These are phyloP conservation scores for Polymixis flavicincta DNA, from an alignment of 2,888 invertebrate genomes.

Conservation along the genomic window DNA sequence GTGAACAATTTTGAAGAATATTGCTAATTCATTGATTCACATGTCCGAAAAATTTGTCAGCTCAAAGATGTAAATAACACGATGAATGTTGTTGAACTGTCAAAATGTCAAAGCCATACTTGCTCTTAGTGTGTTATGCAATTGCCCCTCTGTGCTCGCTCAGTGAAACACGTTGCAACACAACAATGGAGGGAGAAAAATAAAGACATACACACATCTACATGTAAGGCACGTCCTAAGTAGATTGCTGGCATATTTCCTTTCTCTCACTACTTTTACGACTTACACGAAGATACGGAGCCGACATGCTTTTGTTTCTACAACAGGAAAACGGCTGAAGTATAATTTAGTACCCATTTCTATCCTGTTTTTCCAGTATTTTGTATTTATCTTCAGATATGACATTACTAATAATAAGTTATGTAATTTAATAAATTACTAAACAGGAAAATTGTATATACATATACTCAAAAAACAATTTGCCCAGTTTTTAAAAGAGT, in stretches of 20 bases:
- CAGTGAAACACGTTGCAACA: conserved; percentile 3
- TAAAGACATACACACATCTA: not conserved
- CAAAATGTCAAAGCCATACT: no score
- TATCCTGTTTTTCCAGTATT: not conserved
- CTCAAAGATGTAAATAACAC: no score
- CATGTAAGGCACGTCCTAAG: conserved; percentile 34
- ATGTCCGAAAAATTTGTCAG: no score
- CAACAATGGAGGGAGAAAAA: not conserved
- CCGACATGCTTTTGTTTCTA: conserved; percentile 32
- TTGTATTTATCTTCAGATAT: conserved; percentile 14
- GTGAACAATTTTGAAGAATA: no score
- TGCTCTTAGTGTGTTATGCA: no score
- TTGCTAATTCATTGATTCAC: no score
- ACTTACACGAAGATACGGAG: conserved; percentile 53
- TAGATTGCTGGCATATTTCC: conserved; percentile 36
- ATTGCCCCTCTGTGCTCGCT: no score
- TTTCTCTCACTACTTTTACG: conserved; percentile 55
- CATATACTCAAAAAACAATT: not conserved
- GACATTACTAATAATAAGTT: conserved; percentile 8
- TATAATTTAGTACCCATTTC: not conserved
- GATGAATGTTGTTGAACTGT: no score
- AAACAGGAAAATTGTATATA: conserved; percentile 12
- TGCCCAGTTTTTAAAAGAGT: not conserved
- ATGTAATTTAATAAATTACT: conserved; percentile 1
- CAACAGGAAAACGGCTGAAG: conserved; percentile 40